phyloP scores from a whole-genome alignment of 1,140 invertebrate species.

The Diprion similis region DNA sequence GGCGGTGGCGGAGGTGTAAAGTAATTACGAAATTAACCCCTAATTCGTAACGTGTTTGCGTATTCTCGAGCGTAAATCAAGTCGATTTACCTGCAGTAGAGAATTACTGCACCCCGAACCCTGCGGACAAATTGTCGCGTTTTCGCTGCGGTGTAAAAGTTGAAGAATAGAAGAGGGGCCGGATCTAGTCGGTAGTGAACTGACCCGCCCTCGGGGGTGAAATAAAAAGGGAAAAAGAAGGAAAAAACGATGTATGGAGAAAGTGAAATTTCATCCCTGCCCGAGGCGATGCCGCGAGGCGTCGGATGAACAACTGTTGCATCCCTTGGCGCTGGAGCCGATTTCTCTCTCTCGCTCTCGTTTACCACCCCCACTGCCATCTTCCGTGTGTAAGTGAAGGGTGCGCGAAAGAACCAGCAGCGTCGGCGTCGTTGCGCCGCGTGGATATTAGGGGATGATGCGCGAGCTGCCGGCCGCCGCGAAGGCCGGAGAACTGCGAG shows the following conservation, averaged over 20 bases:
- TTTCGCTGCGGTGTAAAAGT: neutral
- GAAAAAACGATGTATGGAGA: slow-evolving; percentile 34
- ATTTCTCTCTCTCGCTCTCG: slow-evolving; percentile 13
- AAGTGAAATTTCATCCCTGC: neutral
- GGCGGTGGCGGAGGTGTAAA: slow-evolving; percentile 19
- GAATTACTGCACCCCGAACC: slow-evolving; percentile 39
- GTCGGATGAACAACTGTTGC: slow-evolving; percentile 51
- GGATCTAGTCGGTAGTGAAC: too few relatives aligned
- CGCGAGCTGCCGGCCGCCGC: slow-evolving; percentile 36
- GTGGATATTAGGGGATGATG: slow-evolving; percentile 41
- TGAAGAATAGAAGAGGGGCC: too few relatives aligned
- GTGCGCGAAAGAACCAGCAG: slow-evolving; percentile 28
- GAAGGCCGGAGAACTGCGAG: slow-evolving; percentile 13
- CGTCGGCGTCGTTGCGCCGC: slow-evolving; percentile 11
- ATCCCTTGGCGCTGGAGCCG: slow-evolving; percentile 27
- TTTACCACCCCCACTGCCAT: neutral
- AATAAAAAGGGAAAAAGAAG: slow-evolving; percentile 26
- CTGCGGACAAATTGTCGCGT: slow-evolving; percentile 39
- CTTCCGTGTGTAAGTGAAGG: slow-evolving; percentile 21
- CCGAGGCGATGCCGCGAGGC: slow-evolving; percentile 27
- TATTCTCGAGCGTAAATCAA: slow-evolving; percentile 31
- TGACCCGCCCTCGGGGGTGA: neutral
- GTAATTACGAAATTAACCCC: slow-evolving; percentile 14
- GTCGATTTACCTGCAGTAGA: slow-evolving; percentile 39
- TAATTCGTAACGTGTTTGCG: slow-evolving; percentile 13